Conservation (phyloP, 2,888 invertebrate species). For the Crepidodera aurea region DNA sequence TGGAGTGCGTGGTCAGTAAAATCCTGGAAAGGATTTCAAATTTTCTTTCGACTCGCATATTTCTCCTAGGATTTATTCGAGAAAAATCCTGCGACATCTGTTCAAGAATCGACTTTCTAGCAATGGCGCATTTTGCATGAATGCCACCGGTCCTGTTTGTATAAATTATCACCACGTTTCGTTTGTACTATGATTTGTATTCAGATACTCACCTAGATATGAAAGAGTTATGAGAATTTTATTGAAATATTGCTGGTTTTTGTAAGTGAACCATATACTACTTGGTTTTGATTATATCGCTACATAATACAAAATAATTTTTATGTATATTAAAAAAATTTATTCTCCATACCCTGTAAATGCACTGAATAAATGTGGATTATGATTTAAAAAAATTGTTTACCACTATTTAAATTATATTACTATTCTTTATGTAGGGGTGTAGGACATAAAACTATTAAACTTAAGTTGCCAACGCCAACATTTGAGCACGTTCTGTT, state of each 20-base stretch:
- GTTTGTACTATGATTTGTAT: neutral
- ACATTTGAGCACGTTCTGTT: too few relatives aligned
- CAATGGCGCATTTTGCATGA: constrained; percentile 10
- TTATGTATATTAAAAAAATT: too few relatives aligned
- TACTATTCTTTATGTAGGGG: too few relatives aligned
- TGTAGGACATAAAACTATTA: too few relatives aligned
- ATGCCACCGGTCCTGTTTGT: constrained; percentile 8
- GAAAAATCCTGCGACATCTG: constrained; percentile 40
- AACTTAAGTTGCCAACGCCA: too few relatives aligned
- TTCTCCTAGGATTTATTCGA: constrained; percentile 40
- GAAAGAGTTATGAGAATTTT: neutral
- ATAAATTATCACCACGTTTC: constrained; percentile 19
- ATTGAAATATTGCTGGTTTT: neutral
- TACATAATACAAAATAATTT: too few relatives aligned
- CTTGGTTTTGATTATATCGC: too few relatives aligned
- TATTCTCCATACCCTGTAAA: too few relatives aligned
- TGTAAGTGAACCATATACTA: too few relatives aligned
- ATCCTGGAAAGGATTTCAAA: constrained; percentile 40
- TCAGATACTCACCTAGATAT: neutral
- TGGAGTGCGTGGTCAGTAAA: constrained; percentile 44
- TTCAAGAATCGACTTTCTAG: constrained; percentile 20
- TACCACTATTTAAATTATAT: too few relatives aligned
- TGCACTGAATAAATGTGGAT: too few relatives aligned
- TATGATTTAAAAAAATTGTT: too few relatives aligned
- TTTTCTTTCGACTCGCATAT: constrained; percentile 40